Evolutionary conservation across 2,113 vertebrate species (phyloP).

Genomic region (Dasyornis broadbenti): DNA sequence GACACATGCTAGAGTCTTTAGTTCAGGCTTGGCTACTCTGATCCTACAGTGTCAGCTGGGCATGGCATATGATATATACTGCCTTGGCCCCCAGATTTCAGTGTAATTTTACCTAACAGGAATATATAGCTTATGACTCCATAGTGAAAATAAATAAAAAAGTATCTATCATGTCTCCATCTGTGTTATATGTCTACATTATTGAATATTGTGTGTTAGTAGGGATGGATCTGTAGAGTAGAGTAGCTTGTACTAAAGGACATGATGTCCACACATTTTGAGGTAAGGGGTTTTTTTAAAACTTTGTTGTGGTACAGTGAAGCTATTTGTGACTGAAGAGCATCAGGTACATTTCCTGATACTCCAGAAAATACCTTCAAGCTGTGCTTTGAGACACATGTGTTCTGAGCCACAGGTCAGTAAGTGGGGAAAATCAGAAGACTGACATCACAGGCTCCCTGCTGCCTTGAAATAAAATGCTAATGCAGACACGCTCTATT

Average conservation of each 20-base stretch:
- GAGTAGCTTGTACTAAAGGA: neutral
- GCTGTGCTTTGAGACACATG: neutral
- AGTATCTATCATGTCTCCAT: neutral
- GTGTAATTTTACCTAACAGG: neutral
- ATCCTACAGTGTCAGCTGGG: neutral
- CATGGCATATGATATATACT: accelerated
- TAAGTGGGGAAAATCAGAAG: neutral
- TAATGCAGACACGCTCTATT: neutral
- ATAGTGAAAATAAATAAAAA: neutral
- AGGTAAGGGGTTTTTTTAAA: accelerated
- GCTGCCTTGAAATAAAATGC: neutral
- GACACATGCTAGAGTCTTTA: neutral
- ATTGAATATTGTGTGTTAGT: neutral
- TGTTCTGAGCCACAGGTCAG: neutral
- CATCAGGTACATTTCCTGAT: neutral
- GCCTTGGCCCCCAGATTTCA: neutral
- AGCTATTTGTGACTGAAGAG: neutral
- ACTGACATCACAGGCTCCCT: neutral
- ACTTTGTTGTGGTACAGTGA: neutral
- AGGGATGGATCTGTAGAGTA: neutral
- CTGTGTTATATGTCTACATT: neutral
- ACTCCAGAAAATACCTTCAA: neutral
- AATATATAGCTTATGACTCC: neutral
- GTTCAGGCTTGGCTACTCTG: neutral
- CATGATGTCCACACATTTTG: neutral